Evolutionary conservation across 2,113 vertebrate species (phyloP), one percentile per base, ranked within the genome.

Genomic region (Scortum barcoo): DNA sequence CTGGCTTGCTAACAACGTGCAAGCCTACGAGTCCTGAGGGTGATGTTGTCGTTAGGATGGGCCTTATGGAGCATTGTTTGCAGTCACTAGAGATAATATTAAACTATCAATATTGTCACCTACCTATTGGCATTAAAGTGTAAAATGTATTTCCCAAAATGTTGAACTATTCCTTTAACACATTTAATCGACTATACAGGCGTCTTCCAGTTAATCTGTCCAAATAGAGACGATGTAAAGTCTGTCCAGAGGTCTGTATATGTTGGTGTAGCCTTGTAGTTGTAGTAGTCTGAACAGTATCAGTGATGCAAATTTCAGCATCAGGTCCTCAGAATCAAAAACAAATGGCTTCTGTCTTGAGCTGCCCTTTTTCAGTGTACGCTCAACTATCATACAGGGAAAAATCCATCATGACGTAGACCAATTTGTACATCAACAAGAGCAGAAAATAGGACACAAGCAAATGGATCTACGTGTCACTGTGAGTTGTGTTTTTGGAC

Each of bases 361-460:
- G 38, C 38, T 57, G 24, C 74, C 17, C 8, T 30, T 66, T 62
- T 66, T 76, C 24, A 68, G 14, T 2, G 28, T n/a, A 57, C 42
- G 12, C 19, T 54, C 24, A 22, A 42, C 62, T 46, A 26, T 24
- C 63, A 14, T 26, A 38, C 11, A 51, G 66, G n/a, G 76, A 38
- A 10, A 48, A 22, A 42, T 70, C 17, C 56, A 53, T 70, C 33
- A 70, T 46, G 30, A 2, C 33, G 28, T 20, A 44, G 28, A 40
- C 33, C 24, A 13, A 53, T 61, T 56, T 42, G 8, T 72, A 61
- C 20, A 71, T 53, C 40, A 12, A 42, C 13, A 44, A 63, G 48
- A 38, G 3, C 36, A 53, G 5, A 72, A 72, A 65, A 20, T 63
- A 65, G 36, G 36, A 58, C 77, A 53, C 19, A 71, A 40, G 16